A percentile compares a stretch with the other conserved stretches of the same genome.
phyloP scores from a whole-genome alignment of 2,797 vertebrate genomes.

The Champsocephalus esox region DNA sequence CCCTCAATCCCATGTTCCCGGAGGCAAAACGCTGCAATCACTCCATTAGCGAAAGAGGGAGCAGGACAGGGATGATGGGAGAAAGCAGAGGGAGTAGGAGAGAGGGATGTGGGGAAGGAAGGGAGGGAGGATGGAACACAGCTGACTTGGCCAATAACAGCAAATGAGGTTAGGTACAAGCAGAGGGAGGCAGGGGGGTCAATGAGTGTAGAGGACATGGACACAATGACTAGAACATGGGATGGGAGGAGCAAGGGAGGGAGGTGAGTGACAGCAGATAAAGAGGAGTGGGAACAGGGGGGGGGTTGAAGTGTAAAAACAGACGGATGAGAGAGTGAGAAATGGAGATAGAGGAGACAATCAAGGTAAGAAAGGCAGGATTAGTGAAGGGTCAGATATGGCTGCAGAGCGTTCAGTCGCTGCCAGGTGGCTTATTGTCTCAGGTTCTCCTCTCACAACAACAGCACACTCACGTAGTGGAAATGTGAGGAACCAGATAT shows the following conservation, averaged over 20 bases:
- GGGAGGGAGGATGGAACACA: slow-evolving; percentile 63
- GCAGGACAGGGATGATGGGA: slow-evolving; percentile 54
- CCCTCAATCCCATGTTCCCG: slow-evolving; percentile 66
- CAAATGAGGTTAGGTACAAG: slow-evolving; percentile 85
- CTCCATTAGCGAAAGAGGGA: slow-evolving; percentile 82
- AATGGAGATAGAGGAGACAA: slow-evolving; percentile 70
- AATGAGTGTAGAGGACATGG: slow-evolving; percentile 76
- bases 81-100: slow-evolving; percentile 40
- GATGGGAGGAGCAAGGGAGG: slow-evolving; percentile 53
- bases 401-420: slow-evolving; percentile 60
- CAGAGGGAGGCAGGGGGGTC: slow-evolving; percentile 60
- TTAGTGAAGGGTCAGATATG: slow-evolving; percentile 67
- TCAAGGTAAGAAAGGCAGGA: slow-evolving; percentile 60
- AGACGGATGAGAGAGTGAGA: slow-evolving; percentile 61
- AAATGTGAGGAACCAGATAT: background rate
- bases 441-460: background rate
- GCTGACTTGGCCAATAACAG: slow-evolving; percentile 86
- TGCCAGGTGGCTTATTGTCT: slow-evolving; percentile 33
- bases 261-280: slow-evolving; percentile 75
- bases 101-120: slow-evolving; percentile 44
- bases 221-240: slow-evolving; percentile 79
- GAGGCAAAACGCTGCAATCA: slow-evolving; percentile 83
- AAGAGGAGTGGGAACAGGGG: slow-evolving; percentile 57
- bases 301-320: slow-evolving; percentile 56
- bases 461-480: background rate